Evolutionary conservation across 2,888 invertebrate genomes (phyloP).

Genomic region (Trypoxylon attenuatum): DNA sequence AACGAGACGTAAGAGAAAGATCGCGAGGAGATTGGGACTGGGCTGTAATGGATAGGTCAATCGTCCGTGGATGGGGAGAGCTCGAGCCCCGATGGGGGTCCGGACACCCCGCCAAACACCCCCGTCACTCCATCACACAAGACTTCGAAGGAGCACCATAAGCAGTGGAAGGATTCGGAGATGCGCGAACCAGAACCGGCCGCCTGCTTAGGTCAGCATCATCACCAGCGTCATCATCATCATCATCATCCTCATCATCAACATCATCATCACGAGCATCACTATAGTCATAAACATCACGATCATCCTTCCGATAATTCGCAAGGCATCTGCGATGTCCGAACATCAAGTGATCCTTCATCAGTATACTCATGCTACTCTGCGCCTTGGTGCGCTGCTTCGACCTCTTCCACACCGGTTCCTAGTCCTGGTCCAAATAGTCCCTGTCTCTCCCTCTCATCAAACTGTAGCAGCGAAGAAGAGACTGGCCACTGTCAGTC

Average conservation of each 20-base stretch:
- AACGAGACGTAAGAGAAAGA: constrained; percentile 62
- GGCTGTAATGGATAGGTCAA: constrained; percentile 74
- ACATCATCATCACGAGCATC: constrained; percentile 75
- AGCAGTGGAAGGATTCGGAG: constrained; percentile 68
- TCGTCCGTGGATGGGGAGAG: constrained; percentile 72
- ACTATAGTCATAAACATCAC: constrained; percentile 77
- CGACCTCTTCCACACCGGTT: constrained; percentile 64
- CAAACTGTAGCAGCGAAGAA: constrained; percentile 69
- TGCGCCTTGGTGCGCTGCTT: constrained; percentile 72
- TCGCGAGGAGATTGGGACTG: constrained; percentile 72
- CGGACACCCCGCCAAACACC: constrained; percentile 74
- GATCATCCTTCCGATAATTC: constrained; percentile 70
- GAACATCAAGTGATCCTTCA: constrained; percentile 62
- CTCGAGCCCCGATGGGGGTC: constrained; percentile 70
- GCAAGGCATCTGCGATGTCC: constrained; percentile 62
- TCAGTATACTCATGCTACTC: constrained; percentile 72
- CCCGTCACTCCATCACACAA: constrained; percentile 72
- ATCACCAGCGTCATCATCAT: constrained; percentile 72
- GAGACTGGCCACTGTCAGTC: constrained; percentile 57
- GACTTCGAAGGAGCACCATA: constrained; percentile 66
- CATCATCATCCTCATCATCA: constrained; percentile 76
- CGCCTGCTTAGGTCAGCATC: constrained; percentile 74
- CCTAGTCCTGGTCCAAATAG: constrained; percentile 66
- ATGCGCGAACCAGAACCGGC: constrained; percentile 64
- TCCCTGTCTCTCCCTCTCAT: constrained; percentile 65